Conservation (phyloP, 2,113 vertebrate genomes). For the Alouatta palliata region DNA sequence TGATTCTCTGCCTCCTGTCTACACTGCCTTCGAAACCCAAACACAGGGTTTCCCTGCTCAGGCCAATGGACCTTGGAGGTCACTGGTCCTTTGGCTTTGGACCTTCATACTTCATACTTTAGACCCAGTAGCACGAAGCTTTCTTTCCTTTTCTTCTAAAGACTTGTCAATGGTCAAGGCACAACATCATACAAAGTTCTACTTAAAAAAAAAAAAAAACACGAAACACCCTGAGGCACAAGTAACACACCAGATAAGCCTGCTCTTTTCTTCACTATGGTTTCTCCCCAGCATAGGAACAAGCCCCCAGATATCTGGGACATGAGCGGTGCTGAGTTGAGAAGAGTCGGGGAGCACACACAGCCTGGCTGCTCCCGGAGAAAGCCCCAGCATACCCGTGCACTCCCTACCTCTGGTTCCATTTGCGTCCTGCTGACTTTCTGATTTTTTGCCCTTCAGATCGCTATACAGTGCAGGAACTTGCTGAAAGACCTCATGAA, state of each 20-base stretch:
- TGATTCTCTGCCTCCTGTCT: background rate
- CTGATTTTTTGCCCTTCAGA: background rate
- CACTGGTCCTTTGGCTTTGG: background rate
- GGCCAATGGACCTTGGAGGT: too few relatives aligned
- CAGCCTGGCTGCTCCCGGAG: background rate
- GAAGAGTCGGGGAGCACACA: accelerated
- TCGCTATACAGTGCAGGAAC: background rate
- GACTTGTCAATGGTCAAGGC: background rate
- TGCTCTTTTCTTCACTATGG: too few relatives aligned
- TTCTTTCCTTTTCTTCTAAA: background rate
- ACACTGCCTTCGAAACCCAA: background rate
- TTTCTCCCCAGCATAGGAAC: background rate
- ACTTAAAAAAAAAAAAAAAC: background rate
- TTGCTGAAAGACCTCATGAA: constrained; percentile 2
- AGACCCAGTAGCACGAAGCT: background rate
- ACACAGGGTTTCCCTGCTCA: background rate
- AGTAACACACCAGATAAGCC: background rate
- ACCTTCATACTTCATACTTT: background rate
- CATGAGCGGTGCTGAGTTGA: background rate
- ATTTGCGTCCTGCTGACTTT: accelerated
- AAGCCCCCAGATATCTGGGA: accelerated
- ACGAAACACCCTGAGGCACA: background rate
- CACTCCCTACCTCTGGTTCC: background rate
- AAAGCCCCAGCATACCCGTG: accelerated
- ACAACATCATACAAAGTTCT: background rate